A percentile compares a stretch with the other conserved stretches of the same genome.
phyloP scores from a whole-genome alignment of 2,797 vertebrate genomes.

The Simalia tracyae region DNA sequence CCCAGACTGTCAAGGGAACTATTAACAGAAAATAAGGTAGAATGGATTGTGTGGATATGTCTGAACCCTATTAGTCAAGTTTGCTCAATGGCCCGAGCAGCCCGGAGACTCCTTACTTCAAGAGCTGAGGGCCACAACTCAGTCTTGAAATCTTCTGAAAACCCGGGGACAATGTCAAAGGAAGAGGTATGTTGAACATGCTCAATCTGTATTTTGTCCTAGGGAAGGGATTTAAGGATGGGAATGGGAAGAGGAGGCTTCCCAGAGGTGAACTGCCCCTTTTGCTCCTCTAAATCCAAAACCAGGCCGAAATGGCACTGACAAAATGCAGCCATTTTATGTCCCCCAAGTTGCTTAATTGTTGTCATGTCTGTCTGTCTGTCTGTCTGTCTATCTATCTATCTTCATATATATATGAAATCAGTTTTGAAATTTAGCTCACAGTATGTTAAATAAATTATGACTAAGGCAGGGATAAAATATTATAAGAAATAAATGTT shows the following conservation, averaged over 20 bases:
- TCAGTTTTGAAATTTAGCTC: not conserved
- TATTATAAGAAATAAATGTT: not conserved
- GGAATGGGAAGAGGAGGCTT: not conserved
- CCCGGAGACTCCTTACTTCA: not conserved
- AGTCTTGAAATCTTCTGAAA: not conserved
- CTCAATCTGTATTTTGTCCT: not conserved
- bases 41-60: not conserved
- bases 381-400: too few species aligned
- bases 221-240: not conserved
- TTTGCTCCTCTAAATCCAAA: not conserved
- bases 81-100: not conserved
- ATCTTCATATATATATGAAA: too few species aligned
- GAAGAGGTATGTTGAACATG: not conserved
- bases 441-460: slow-evolving; percentile 8
- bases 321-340: not conserved
- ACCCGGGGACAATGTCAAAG: not conserved
- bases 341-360: not conserved
- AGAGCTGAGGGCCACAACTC: not conserved
- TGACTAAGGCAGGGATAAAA: not conserved
- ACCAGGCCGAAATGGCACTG: not conserved
- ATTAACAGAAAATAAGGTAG: not conserved
- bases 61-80: not conserved
- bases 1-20: too few species aligned
- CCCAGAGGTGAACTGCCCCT: not conserved
- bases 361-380: not conserved